phyloP scores from a whole-genome alignment of 1,140 invertebrate species.

The Drosophila malerkotliana region DNA sequence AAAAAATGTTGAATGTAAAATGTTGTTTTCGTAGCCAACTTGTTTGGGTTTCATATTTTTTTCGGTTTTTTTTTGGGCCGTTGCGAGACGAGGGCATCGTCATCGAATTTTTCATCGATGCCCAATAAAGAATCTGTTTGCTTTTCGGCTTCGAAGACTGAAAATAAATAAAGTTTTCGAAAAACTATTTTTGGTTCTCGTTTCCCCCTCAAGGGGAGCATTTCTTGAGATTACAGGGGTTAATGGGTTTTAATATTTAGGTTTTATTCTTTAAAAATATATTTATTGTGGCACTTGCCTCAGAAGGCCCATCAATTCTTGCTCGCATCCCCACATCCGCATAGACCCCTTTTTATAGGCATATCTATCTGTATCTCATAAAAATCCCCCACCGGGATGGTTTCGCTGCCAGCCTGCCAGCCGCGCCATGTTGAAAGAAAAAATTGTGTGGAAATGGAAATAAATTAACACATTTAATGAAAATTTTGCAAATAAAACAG shows the following conservation, averaged over 20 bases:
- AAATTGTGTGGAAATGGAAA: constrained; percentile 77
- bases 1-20: constrained; percentile 34
- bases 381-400: constrained; percentile 37
- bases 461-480: constrained; percentile 81
- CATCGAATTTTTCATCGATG: constrained; percentile 50
- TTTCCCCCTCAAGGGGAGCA: not conserved
- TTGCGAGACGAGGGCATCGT: constrained; percentile 41
- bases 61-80: constrained; percentile 9
- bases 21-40: constrained; percentile 54
- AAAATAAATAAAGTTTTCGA: constrained; percentile 20
- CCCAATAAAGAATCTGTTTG: constrained; percentile 34
- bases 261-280: constrained; percentile 1
- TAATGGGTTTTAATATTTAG: not conserved
- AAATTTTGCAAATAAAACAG: constrained; percentile 55
- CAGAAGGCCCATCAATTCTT: constrained; percentile 38
- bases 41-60: constrained; percentile 30
- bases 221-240: not conserved
- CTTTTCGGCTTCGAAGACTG: constrained; percentile 22
- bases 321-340: constrained; percentile 21
- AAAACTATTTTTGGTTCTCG: constrained; percentile 14
- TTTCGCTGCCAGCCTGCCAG: constrained; percentile 38
- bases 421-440: constrained; percentile 47
- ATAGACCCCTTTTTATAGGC: not conserved
- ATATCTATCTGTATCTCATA: constrained; percentile 44
- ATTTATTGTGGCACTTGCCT: constrained; percentile 35